Evolutionary conservation across 2,113 vertebrate species (phyloP), one percentile per base, ranked within the genome.

Genomic region (Sylvilagus bachmani): DNA sequence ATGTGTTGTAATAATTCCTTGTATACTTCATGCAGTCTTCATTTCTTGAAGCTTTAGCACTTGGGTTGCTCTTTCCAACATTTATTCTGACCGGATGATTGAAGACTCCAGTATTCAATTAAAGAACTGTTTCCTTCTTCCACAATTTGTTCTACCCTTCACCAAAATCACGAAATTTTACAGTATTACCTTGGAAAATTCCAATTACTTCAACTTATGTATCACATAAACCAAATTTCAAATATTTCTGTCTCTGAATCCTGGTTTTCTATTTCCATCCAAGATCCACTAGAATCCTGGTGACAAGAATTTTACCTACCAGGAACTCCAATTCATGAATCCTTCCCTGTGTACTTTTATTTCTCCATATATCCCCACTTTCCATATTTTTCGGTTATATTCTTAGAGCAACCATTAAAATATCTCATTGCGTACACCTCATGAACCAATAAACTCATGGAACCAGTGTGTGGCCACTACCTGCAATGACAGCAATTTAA

Each of bases 361-460:
- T 74, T 79, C 24, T 89, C 44, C 2, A 66, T 7, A 25, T 29
- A 69, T 62, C 24, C 31, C 16, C 55, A 51, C 33, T 79, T 89
- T 16, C 19, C 6, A 71, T 44, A 2, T 44, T 84, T 84, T 58
- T 49, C 61, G 25, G 4, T n/a, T 33, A 29, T 74, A 55, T 66
- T 86, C 10, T 19, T 36, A 79, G 25, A 61, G 2, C 24, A 21
- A 74, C 17, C 44, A 79, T 44, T 66, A 58, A 85, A 66, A 67
- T 74, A 4, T 86, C 44, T 85, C 17, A 58, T 19, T n/a, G 3
- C 29, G 13, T 17, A 84, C 22, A 53, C 38, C 53, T 89, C 8
- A 5, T 21, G 89, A 80, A 92, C 44, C 83, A 64, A 70, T 83
- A 53, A 62, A 82, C 53, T 83, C 38, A 95, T 75, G 19, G 55